Conservation (phyloP, 2,797 vertebrate species). For the Anolis apletophallus region DNA sequence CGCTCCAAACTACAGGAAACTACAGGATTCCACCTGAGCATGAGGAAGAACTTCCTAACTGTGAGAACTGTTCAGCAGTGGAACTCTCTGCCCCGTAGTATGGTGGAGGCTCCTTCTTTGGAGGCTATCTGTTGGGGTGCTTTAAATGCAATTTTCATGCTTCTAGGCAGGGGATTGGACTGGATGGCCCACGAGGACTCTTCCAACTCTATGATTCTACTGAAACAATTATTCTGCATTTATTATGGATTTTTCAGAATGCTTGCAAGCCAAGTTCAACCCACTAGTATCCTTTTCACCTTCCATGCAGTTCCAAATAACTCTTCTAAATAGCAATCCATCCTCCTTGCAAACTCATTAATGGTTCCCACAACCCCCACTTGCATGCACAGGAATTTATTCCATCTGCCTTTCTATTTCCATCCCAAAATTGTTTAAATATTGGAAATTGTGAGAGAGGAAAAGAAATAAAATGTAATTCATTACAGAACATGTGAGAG, state of each 20-base stretch:
- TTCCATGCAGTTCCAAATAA: neutral
- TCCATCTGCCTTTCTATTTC: neutral
- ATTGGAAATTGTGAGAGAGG: neutral
- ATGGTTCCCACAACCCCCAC: neutral
- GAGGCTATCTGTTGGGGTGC: no score
- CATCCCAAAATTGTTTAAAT: conserved; percentile 15
- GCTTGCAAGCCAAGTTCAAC: neutral
- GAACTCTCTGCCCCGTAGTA: no score
- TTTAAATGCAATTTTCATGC: no score
- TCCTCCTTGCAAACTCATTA: neutral
- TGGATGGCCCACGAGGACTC: no score
- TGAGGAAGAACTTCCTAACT: no score
- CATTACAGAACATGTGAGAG: neutral
- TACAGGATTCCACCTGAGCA: no score
- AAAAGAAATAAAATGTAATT: conserved; percentile 22
- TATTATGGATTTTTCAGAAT: neutral
- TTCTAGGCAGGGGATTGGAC: no score
- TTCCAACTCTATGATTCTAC: no score
- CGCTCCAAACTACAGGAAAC: no score
- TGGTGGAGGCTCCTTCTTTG: no score
- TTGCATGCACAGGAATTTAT: conserved; percentile 3
- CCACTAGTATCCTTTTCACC: neutral
- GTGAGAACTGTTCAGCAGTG: no score
- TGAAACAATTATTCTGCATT: neutral
- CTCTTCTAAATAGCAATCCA: neutral